These are phyloP conservation scores for Enoplosus armatus DNA, from an alignment of 2,797 vertebrate genomes.

Conservation along the genomic window DNA sequence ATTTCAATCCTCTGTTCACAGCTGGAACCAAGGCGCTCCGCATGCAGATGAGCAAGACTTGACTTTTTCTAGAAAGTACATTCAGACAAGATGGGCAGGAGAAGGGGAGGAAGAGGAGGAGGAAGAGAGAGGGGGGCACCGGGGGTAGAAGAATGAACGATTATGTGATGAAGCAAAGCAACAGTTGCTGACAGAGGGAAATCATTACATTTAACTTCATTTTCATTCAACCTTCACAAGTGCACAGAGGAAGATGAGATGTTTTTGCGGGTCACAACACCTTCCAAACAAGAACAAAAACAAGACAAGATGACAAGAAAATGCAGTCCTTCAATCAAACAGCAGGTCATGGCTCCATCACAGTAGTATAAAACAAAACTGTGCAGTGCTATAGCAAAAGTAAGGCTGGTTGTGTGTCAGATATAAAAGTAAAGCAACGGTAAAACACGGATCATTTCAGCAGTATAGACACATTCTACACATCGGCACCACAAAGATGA, in stretches of 20 bases:
- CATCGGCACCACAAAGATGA: background rate
- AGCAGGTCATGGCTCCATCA: background rate
- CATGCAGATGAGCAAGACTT: constrained; percentile 80
- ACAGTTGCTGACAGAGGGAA: constrained; percentile 36
- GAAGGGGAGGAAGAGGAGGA: background rate
- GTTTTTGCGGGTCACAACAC: constrained; percentile 18
- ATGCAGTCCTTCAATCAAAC: constrained; percentile 9
- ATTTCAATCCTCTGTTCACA: constrained; percentile 85
- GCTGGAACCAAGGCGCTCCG: constrained; percentile 78
- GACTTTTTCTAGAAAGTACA: constrained; percentile 36
- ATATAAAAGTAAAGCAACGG: too few relatives aligned
- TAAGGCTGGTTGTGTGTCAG: background rate
- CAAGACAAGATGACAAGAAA: constrained; percentile 8
- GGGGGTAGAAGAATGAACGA: constrained; percentile 35
- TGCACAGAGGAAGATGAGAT: constrained; percentile 6
- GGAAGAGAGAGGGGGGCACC: background rate
- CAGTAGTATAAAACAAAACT: background rate
- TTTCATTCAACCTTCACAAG: constrained; percentile 19
- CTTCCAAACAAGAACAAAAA: constrained; percentile 20
- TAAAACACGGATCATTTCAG: background rate
- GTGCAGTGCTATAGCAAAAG: background rate
- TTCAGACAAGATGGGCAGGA: constrained; percentile 23
- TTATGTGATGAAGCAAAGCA: constrained; percentile 47
- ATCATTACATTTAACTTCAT: constrained; percentile 33
- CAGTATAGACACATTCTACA: background rate